A percentile compares a stretch with the other conserved stretches of the same genome.
Conservation (phyloP, 2,888 invertebrate genomes). For the Hylaea fasciaria region DNA sequence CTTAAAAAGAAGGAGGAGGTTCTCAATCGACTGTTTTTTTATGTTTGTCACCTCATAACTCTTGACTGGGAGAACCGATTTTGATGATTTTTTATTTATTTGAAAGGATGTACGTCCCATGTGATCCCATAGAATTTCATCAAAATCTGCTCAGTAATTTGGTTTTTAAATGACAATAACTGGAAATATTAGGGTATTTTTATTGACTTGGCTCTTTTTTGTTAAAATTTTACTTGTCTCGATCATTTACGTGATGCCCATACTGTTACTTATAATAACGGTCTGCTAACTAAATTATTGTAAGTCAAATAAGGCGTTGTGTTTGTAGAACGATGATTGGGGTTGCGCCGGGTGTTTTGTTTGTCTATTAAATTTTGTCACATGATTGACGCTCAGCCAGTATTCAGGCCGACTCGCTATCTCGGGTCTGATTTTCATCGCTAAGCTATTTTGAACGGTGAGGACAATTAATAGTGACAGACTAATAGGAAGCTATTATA, state of each 20-base stretch:
- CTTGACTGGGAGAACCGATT: too few species aligned
- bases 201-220: too few species aligned
- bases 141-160: too few species aligned
- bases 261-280: slow-evolving; percentile 37
- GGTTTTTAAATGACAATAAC: too few species aligned
- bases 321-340: slow-evolving; percentile 69
- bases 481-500: neutral
- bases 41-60: too few species aligned
- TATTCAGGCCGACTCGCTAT: slow-evolving; percentile 3
- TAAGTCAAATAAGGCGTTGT: slow-evolving; percentile 75
- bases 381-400: slow-evolving; percentile 52
- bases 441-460: slow-evolving; percentile 5
- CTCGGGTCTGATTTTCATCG: slow-evolving; percentile 7
- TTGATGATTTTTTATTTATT: too few species aligned
- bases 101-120: too few species aligned
- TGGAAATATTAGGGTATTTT: too few species aligned
- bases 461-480: neutral
- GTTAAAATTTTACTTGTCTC: too few species aligned
- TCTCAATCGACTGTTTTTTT: too few species aligned
- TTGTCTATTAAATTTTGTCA: slow-evolving; percentile 64
- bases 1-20: too few species aligned
- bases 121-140: too few species aligned
- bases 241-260: neutral
- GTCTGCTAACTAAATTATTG: slow-evolving; percentile 74
- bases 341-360: slow-evolving; percentile 58